These are phyloP conservation scores for Axis porcinus DNA, from an alignment of 2,113 vertebrate genomes.

Conservation along the genomic window DNA sequence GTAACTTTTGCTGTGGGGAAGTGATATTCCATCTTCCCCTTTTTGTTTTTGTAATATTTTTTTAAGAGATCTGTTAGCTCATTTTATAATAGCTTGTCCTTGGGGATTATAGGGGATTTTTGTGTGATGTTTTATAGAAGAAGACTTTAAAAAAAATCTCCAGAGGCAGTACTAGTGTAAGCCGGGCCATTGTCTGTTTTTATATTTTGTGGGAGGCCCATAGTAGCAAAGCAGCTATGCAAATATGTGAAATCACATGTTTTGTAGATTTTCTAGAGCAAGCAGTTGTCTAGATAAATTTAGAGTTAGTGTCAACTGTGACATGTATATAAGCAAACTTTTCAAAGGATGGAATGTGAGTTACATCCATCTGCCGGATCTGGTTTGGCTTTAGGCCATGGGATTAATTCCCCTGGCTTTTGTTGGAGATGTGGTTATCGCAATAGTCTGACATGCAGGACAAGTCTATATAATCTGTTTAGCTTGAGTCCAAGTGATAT, in stretches of 20 bases:
- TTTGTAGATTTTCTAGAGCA: not conserved
- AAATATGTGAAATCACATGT: not conserved
- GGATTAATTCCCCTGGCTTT: not conserved
- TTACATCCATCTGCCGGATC: not conserved
- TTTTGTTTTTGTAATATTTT: not conserved
- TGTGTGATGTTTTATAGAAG: not conserved
- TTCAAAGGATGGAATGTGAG: not conserved
- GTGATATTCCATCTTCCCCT: not conserved
- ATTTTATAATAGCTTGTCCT: not conserved
- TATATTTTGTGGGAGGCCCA: not conserved
- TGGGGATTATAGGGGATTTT: not conserved
- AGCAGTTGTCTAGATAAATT: not conserved
- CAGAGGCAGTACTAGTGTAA: not conserved
- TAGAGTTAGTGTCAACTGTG: not conserved
- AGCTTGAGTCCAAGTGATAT: not conserved
- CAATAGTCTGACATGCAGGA: not conserved
- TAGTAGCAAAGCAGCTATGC: not conserved
- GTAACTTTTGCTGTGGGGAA: not conserved
- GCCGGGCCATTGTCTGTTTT: not conserved
- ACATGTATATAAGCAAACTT: not conserved
- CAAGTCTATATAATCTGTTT: not conserved
- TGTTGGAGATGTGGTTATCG: not conserved
- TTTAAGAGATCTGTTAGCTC: not conserved
- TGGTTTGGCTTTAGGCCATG: not conserved
- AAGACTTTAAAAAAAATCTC: not conserved